These are phyloP conservation scores for Rhynchonema sp. DNA, from an alignment of 2,888 invertebrate genomes.

Conservation along the genomic window DNA sequence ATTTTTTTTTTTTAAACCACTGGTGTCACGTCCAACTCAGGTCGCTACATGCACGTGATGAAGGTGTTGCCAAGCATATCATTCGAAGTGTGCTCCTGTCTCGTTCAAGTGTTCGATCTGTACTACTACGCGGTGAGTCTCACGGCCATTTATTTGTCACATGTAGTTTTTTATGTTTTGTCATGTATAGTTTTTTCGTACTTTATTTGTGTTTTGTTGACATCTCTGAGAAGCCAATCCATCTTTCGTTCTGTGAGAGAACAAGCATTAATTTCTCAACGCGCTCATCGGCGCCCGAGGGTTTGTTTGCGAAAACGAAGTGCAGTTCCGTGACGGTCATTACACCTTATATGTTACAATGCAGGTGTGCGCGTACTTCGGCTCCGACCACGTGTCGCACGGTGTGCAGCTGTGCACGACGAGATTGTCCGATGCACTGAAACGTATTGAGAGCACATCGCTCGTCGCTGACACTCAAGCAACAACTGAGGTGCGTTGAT, in stretches of 20 bases:
- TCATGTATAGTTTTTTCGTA: too few relatives aligned
- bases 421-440: neutral
- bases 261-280: too few relatives aligned
- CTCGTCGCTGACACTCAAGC: neutral
- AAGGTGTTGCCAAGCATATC: constrained; percentile 68
- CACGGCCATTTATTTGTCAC: too few relatives aligned
- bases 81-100: constrained; percentile 65
- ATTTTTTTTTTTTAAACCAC: too few relatives aligned
- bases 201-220: neutral
- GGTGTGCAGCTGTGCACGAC: neutral
- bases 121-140: constrained; percentile 40
- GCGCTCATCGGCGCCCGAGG: too few relatives aligned
- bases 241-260: neutral
- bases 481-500: constrained; percentile 15
- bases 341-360: too few relatives aligned
- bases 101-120: constrained; percentile 79
- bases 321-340: too few relatives aligned
- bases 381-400: neutral
- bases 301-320: too few relatives aligned
- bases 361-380: neutral
- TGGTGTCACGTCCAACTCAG: too few relatives aligned
- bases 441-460: neutral
- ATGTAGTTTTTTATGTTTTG: too few relatives aligned
- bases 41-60: constrained; percentile 73
- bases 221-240: neutral